These are phyloP conservation scores for Hydrochoerus hydrochaeris DNA, from an alignment of 2,113 vertebrate genomes.

Conservation along the genomic window DNA sequence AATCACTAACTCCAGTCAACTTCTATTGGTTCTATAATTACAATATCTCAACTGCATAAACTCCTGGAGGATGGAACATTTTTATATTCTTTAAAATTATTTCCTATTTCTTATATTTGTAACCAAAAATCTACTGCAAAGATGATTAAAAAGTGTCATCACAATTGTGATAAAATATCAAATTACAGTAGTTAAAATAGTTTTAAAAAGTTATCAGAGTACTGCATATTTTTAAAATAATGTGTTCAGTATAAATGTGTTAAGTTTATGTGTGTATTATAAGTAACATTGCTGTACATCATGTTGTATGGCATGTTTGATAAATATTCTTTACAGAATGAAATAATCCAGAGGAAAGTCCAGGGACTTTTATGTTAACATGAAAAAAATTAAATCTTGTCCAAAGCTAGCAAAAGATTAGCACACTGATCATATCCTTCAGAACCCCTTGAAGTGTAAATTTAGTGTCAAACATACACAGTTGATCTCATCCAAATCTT, in stretches of 20 bases:
- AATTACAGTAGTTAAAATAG: not conserved
- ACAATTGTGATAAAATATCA: not conserved
- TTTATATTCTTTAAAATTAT: not conserved
- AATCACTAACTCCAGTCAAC: not conserved
- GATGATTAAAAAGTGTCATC: not conserved
- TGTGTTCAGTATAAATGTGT: not conserved
- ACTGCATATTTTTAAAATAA: not conserved
- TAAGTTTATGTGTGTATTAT: not conserved
- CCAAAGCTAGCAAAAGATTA: not conserved
- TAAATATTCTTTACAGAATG: not conserved
- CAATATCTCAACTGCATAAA: not conserved
- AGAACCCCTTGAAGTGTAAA: constrained; percentile 51
- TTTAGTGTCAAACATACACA: constrained; percentile 25
- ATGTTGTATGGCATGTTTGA: not conserved
- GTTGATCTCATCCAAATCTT: constrained; percentile 50
- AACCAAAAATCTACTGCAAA: constrained; percentile 31
- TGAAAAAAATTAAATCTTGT: not conserved
- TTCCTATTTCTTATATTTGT: constrained; percentile 10
- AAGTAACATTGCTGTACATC: not conserved
- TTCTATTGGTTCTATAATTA: not conserved
- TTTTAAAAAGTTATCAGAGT: not conserved
- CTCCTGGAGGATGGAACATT: not conserved
- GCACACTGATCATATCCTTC: not conserved
- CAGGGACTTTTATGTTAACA: not conserved
- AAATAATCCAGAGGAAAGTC: not conserved